Base-by-base conservation (phyloP, 2,797 vertebrate species). In the Lateolabrax maculatus region DNA sequence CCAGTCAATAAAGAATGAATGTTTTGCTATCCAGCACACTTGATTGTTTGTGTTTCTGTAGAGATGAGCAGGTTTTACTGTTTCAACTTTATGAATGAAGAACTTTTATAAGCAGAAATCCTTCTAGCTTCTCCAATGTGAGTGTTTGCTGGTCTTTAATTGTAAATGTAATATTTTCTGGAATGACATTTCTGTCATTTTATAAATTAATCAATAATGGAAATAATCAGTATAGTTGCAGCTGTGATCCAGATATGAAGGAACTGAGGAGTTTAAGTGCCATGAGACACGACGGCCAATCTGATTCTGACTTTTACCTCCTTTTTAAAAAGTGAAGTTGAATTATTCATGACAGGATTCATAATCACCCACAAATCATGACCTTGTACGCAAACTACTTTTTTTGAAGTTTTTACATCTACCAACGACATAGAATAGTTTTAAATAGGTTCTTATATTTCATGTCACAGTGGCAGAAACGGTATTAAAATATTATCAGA, bases 1-100 rank as follows among this genome's bases (percentile, higher is more conserved):
- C 87, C 93, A 92, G 86, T 93, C 84, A 93, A 92, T 92, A 93
- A 95, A 96, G 89, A 92, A 94, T 89, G 90, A 93, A 94, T 93
- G 91, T 95, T 94, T 95, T 94, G 92, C 94, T 94, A 93, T 94
- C 89, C 92, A 90, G 77, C 70, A 85, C 69, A 83, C 25, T 34
- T 1, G 16, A 31, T 41, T 18, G 44, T 36, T 76, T 23, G 2
- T 34, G 31, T 34, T 34, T 34, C 31, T 34, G 31, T 34, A 34
- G 31, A 34, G n/a, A n/a, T n/a, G n/a, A n/a, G n/a, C n/a, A n/a
- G 31, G 31, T 6, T 34, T 34, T 34, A 34, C 31, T 34, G 4
- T 34, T 6, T 34, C 3, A 34, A 34, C 31, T 34, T 34, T 34
- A 34, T 34, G 31, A 6, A 34, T 34, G 31, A 34, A 34, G 4